phyloP scores from a whole-genome alignment of 2,113 vertebrate genomes.

The Variabilichromis moorii region DNA sequence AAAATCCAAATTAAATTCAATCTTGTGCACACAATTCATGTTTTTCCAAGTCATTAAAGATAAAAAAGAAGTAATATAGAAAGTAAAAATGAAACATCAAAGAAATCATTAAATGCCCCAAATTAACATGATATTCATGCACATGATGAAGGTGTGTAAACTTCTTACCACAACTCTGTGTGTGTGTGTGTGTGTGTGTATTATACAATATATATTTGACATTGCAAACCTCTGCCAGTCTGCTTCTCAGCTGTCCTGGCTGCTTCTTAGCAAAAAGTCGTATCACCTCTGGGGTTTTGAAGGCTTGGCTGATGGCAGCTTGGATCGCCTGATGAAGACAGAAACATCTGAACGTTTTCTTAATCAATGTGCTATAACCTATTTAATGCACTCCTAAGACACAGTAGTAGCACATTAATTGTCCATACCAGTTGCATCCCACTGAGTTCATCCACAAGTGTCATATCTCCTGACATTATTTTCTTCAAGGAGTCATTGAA shows the following conservation, averaged over 20 bases:
- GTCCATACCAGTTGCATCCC: constrained; percentile 92
- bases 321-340: constrained; percentile 83
- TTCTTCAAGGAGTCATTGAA: constrained; percentile 95
- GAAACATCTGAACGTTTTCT: background rate
- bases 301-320: constrained; percentile 97
- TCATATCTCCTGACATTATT: constrained; percentile 96
- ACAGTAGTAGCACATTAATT: background rate
- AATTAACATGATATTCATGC: background rate
- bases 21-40: background rate
- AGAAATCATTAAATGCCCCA: background rate
- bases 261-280: constrained; percentile 98
- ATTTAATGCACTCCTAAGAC: background rate
- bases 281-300: constrained; percentile 98
- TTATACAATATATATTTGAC: accelerated
- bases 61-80: accelerated
- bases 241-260: constrained; percentile 88
- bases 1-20: background rate
- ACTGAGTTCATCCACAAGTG: constrained; percentile 90
- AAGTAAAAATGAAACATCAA: background rate
- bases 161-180: background rate
- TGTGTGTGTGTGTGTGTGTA: background rate
- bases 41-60: background rate
- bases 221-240: constrained; percentile 83
- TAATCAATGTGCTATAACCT: background rate
- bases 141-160: background rate